These are phyloP conservation scores for Mus pahari DNA, from an alignment of 2,113 vertebrate species.

Conservation along the genomic window DNA sequence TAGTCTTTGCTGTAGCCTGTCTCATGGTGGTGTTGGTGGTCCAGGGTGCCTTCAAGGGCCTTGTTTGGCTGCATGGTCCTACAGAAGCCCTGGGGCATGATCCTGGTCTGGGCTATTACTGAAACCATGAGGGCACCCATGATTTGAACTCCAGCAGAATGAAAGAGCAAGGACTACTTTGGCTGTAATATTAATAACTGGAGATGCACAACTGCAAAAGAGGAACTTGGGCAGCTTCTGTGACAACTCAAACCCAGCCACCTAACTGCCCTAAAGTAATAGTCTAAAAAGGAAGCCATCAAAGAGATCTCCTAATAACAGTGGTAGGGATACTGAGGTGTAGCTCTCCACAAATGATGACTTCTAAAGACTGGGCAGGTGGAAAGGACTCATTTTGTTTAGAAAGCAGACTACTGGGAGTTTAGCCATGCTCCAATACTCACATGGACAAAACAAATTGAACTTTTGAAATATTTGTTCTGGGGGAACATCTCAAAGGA, in stretches of 20 bases:
- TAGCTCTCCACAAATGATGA: not conserved
- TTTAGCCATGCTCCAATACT: not conserved
- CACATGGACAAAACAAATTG: not conserved
- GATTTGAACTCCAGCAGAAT: not conserved
- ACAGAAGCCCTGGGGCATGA: not conserved
- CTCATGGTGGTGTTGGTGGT: not conserved
- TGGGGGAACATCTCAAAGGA: too few species aligned
- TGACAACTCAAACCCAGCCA: not conserved
- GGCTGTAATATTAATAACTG: not conserved
- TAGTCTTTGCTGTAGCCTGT: not conserved
- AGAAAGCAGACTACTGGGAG: not conserved
- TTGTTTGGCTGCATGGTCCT: not conserved
- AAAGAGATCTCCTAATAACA: not conserved
- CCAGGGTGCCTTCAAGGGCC: accelerated
- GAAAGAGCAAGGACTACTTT: not conserved
- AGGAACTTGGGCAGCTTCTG: not conserved
- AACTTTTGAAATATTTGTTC: not conserved
- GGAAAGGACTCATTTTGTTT: not conserved
- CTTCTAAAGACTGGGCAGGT: not conserved
- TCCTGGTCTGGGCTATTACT: not conserved
- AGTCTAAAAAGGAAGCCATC: not conserved
- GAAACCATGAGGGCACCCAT: not conserved
- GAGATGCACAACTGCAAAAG: not conserved
- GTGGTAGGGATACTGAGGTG: not conserved
- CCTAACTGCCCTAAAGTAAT: not conserved